A percentile compares a stretch with the other conserved stretches of the same genome.
These are phyloP conservation scores for Bellardia bayeri DNA, from an alignment of 2,888 invertebrate genomes.

Conservation along the genomic window DNA sequence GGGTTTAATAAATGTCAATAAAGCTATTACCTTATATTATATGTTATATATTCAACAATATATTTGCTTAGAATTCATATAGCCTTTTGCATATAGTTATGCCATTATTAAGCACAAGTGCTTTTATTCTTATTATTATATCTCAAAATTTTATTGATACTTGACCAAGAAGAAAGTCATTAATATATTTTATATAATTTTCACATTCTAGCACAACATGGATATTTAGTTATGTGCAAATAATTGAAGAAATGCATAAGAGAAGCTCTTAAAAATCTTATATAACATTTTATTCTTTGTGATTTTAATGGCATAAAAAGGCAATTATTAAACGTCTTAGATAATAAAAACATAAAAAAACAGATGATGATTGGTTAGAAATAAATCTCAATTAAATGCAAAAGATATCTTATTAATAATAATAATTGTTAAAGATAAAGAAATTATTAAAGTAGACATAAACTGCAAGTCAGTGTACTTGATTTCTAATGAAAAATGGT, in stretches of 20 bases:
- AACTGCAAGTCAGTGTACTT: slow-evolving; percentile 30
- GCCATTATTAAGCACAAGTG: background rate
- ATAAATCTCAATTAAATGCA: slow-evolving; percentile 9
- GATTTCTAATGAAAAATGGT: slow-evolving; percentile 13
- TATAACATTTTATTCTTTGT: background rate
- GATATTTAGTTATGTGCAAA: background rate
- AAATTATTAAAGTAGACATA: slow-evolving; percentile 28
- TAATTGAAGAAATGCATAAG: background rate
- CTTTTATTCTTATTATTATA: background rate
- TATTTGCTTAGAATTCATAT: too few species aligned
- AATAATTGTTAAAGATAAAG: background rate
- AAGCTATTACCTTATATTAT: too few species aligned
- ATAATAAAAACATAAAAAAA: background rate
- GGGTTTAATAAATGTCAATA: too few species aligned
- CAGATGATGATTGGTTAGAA: background rate
- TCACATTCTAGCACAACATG: background rate
- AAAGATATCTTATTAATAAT: background rate
- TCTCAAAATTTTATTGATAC: background rate
- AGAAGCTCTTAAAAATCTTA: background rate
- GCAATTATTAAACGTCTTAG: background rate
- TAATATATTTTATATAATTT: slow-evolving; percentile 2
- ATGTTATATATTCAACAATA: too few species aligned
- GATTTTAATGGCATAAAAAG: background rate
- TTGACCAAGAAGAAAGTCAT: background rate
- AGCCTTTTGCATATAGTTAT: too few species aligned